A percentile compares a stretch with the other conserved stretches of the same genome.
Evolutionary conservation across 2,797 vertebrate genomes (phyloP).

Genomic region (Australoheros facetus): DNA sequence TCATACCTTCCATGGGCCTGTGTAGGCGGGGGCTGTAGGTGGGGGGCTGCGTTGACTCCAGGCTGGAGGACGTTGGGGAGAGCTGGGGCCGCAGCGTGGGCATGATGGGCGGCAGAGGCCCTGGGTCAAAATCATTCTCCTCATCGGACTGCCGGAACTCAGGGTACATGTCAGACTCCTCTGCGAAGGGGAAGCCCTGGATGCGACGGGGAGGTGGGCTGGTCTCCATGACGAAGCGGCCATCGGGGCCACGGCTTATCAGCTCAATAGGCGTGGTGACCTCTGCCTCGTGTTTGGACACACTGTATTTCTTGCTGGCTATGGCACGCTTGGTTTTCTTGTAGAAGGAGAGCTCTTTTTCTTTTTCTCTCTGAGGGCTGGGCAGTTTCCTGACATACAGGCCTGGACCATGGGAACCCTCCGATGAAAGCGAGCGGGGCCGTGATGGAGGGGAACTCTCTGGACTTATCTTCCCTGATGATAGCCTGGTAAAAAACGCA

Average conservation of each 20-base stretch:
- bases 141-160: slow-evolving; percentile 99
- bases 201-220: slow-evolving; percentile 89
- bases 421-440: slow-evolving; percentile 80
- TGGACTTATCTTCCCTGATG: slow-evolving; percentile 98
- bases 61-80: slow-evolving; percentile 97
- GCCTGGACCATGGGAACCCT: slow-evolving; percentile 89
- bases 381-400: slow-evolving; percentile 92
- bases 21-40: slow-evolving; percentile 98
- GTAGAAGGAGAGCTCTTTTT: slow-evolving; percentile 95
- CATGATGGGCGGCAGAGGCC: slow-evolving; percentile 90
- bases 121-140: slow-evolving; percentile 94
- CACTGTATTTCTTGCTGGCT: slow-evolving; percentile 98
- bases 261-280: slow-evolving; percentile 97
- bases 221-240: slow-evolving; percentile 94
- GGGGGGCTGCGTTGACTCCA: slow-evolving; percentile 97
- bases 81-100: slow-evolving; percentile 94
- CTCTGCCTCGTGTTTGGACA: slow-evolving; percentile 95
- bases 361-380: slow-evolving; percentile 90
- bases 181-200: slow-evolving; percentile 97
- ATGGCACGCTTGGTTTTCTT: slow-evolving; percentile 99
- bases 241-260: slow-evolving; percentile 96
- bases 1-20: slow-evolving; percentile 91
- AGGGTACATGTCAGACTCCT: slow-evolving; percentile 99
- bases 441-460: slow-evolving; percentile 90
- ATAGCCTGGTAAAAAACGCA: slow-evolving; percentile 84